Evolutionary conservation across 2,797 vertebrate genomes (phyloP), one percentile per base, ranked within the genome.

Genomic region (Sarcophilus harrisii): DNA sequence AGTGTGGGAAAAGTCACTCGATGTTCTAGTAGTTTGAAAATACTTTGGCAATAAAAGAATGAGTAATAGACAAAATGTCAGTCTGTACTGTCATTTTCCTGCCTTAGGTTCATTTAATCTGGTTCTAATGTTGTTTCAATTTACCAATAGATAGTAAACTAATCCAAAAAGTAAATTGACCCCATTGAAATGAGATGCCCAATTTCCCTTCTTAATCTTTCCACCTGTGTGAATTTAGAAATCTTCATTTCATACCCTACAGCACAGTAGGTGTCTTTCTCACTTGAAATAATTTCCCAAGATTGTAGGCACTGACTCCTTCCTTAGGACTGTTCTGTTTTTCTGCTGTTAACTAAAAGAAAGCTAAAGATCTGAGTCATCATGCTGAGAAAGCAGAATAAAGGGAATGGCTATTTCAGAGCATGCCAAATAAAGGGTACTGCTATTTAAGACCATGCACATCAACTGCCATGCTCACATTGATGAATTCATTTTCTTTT

Each of bases 21-120:
- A 92, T 92, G 18, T 91, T 94, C 73, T 87, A 95, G 92, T 90
- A 95, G 96, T 93, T 92, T 94, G 58, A 94, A 96, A 94, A 91
- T 93, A 89, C 57, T 94, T 94, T 81, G 60, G 91, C 29, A 57
- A 55, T 93, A 73, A 96, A 90, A 94, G 52, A 93, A 93, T 89
- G 81, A 94, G 38, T 94, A 93, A 96, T 45, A 87, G 90, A 89
- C 32, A 49, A 57, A 96, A 57, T 13, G 0, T 92, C 38, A 81
- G 38, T 93, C 91, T 95, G 54, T 55, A 14, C 62, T 90, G 30
- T 21, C 38, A 14, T 91, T 94, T 62, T 94, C 58, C 57, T 96
- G 54, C 58, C 24, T 93, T 89, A 73, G 59, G 93, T 92, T 59
- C 91, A 57, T 94, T 93, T 90, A 49, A 91, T 96, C n/a, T 38